These are phyloP conservation scores for Crotalus helleri DNA, from an alignment of 2,113 vertebrate genomes.

Conservation along the genomic window DNA sequence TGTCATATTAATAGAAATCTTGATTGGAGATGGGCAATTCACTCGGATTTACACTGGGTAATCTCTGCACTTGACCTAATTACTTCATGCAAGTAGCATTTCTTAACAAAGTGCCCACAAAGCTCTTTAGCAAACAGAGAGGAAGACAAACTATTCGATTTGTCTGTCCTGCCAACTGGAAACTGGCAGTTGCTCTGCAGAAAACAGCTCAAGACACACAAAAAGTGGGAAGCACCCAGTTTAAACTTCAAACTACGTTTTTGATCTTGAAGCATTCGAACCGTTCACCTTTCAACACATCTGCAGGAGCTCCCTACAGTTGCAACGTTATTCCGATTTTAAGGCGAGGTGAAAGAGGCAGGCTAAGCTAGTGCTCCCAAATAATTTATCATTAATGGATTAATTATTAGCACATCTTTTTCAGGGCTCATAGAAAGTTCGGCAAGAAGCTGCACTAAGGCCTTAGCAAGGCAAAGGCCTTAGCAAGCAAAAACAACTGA, in stretches of 20 bases:
- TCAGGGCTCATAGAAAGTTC: background rate
- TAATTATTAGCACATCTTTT: background rate
- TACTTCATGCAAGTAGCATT: conserved; percentile 11
- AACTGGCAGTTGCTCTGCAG: background rate
- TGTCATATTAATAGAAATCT: background rate
- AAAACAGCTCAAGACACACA: background rate
- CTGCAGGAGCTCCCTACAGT: background rate
- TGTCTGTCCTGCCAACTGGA: background rate
- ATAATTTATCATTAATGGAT: background rate
- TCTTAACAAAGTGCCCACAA: background rate
- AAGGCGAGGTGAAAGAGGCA: background rate
- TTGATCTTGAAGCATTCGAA: background rate
- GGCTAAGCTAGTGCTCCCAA: background rate
- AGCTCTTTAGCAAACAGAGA: background rate
- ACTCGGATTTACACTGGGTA: conserved; percentile 2
- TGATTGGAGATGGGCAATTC: conserved; percentile 4
- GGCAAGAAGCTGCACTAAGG: background rate
- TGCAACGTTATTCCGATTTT: background rate
- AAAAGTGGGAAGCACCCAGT: background rate
- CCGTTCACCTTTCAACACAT: background rate
- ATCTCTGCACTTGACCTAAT: conserved; percentile 34
- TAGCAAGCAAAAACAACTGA: background rate
- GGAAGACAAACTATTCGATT: background rate
- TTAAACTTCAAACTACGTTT: background rate
- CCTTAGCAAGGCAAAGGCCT: background rate